Evolutionary conservation across 2,888 invertebrate species (phyloP), one percentile per base, ranked within the genome.

Genomic region (Netelia inedita): DNA sequence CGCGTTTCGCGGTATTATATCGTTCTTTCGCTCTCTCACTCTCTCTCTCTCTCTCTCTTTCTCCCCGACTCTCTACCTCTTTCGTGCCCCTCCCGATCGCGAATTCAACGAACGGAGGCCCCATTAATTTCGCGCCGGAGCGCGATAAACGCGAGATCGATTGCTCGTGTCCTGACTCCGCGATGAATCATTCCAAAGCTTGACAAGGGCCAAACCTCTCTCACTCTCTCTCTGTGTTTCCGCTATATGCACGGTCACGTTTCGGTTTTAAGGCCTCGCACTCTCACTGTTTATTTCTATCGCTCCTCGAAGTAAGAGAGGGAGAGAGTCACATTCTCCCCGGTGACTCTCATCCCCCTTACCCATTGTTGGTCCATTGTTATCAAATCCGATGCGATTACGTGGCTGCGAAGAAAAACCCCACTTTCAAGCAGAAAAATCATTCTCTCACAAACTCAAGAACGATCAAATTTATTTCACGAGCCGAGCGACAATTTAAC

Each of bases 151-250:
- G 87, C 81, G 87, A 90, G 88, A 91, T 91, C 91, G 91, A 91
- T 90, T 88, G 88, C 66, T 85, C 89, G 87, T 87, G 88, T 86
- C 53, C 73, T 63, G 88, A 91, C 85, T 88, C 74, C 46, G 69
- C 88, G 88, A 91, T 91, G 91, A 91, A 91, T 91, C 90, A 91
- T 90, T 87, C 87, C 82, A 55, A 85, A 73, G 71, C 50, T 81
- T 89, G 90, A 90, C 89, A 86, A 88, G 85, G 85, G 85, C 84
- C 78, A 65, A 46, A 72, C 68, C 79, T 23, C 41, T 75, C 28
- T 41, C 57, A 35, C 78, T 81, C 68, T 80, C 75, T 73, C 72
- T 28, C 61, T 35, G 28, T 41, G 35, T 66, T 57, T 69, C 35
- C 72, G 46, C 61, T 53, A 41, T 66, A 83, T 91, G 89, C 89